Evolutionary conservation across 2,797 vertebrate genomes (phyloP), one percentile per base, ranked within the genome.

Genomic region (Phyllotis vaccarum): DNA sequence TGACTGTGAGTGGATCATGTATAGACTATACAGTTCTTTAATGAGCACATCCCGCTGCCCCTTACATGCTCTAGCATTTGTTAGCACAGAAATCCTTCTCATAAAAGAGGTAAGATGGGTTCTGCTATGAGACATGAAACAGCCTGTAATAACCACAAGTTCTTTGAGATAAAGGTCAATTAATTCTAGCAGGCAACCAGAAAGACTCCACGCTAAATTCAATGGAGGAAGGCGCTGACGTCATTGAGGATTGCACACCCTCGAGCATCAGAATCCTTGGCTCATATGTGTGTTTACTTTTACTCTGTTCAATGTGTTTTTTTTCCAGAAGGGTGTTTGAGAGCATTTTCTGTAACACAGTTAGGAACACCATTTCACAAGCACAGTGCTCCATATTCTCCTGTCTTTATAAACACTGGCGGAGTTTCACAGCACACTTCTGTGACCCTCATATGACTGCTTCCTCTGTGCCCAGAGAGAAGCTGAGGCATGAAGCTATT

Each of bases 161-260:
- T 93, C 78, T 96, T 60, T 62, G 80, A 91, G 46, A 72, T 90
- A 88, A 95, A 93, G 54, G 56, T 85, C 82, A 85, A 6, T 86
- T 86, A 29, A 89, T 93, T 95, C 52, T 83, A 9, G 40, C 58
- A 76, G 9, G 72, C 49, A 80, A 58, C 9, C 82, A 80, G 58
- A 89, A 94, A 83, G 86, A 89, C 40, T n/a, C 27, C 21, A 2
- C 93, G 75, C 74, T 87, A 22, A 90, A 29, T 90, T 85, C 94
- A 66, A 88, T 29, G 66, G 82, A 58, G 66, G 96, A 93, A 75
- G 74, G 54, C 1, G 0, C 58, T 22, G 43, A 58, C 14, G 22
- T 82, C 76, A 29, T 86, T 89, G 92, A 95, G 79, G 72, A 58
- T 40, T 70, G 74, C 86, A 11, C 68, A 8, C 79, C 37, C 64